Evolutionary conservation across 2,113 vertebrate species (phyloP).

Genomic region (Sinocyclocheilus maitianheensis): DNA sequence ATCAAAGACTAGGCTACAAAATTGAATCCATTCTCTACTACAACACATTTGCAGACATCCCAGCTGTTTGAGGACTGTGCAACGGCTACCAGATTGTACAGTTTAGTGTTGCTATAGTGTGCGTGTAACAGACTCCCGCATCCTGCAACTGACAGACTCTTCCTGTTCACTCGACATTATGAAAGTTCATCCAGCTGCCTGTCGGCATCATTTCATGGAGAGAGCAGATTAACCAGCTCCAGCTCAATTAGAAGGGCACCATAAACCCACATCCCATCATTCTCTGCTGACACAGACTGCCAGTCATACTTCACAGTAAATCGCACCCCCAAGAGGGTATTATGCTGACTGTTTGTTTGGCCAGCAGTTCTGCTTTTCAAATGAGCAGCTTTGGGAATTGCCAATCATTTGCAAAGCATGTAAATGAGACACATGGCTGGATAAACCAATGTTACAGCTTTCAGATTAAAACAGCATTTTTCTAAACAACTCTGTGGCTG

Average conservation of each 20-base stretch:
- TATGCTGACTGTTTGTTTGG: background rate
- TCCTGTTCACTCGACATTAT: background rate
- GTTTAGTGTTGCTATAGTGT: background rate
- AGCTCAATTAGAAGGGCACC: background rate
- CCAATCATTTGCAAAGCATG: too few relatives aligned
- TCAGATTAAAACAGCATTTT: too few relatives aligned
- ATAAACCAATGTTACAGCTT: too few relatives aligned
- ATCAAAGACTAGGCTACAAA: background rate
- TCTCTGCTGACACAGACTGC: slow-evolving; percentile 22
- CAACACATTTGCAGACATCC: background rate
- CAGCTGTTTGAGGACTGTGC: background rate
- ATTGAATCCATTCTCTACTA: background rate
- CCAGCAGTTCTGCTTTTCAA: too few relatives aligned
- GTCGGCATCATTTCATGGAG: background rate
- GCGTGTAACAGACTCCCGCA: too few relatives aligned
- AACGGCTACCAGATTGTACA: background rate
- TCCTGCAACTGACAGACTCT: background rate
- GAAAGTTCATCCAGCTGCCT: slow-evolving; percentile 18
- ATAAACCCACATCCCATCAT: slow-evolving; percentile 22
- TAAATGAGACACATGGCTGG: too few relatives aligned
- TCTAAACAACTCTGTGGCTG: too few relatives aligned
- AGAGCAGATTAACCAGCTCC: background rate
- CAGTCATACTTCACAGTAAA: slow-evolving; percentile 33
- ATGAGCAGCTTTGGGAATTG: too few relatives aligned
- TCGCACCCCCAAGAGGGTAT: background rate